phyloP scores from a whole-genome alignment of 2,113 vertebrate species.

The Panthera leo region DNA sequence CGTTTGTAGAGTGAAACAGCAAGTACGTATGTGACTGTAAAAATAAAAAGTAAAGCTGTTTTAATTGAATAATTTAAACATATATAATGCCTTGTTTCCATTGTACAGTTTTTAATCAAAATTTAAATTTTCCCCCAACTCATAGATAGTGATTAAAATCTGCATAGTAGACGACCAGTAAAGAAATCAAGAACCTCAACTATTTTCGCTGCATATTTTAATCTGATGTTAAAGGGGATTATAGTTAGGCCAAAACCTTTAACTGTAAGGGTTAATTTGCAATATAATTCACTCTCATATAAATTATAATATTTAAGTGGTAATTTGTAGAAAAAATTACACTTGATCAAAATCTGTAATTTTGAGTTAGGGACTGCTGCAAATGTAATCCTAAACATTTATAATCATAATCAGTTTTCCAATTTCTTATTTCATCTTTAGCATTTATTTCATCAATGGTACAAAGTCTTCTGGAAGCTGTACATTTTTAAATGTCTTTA shows the following conservation, averaged over 20 bases:
- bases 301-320: background rate
- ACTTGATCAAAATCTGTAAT: constrained; percentile 7
- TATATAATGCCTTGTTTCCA: background rate
- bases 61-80: background rate
- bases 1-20: background rate
- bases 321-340: background rate
- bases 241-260: background rate
- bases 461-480: background rate
- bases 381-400: background rate
- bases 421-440: background rate
- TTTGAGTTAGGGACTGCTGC: background rate
- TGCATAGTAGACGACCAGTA: background rate
- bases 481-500: background rate
- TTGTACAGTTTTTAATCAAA: background rate
- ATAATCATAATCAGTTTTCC: background rate
- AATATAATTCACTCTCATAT: constrained; percentile 41
- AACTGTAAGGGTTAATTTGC: background rate
- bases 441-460: background rate
- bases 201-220: constrained; percentile 52
- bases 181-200: constrained; percentile 47
- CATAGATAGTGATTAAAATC: constrained; percentile 5
- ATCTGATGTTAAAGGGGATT: constrained; percentile 44
- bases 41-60: background rate
- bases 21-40: background rate
- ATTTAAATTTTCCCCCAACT: constrained; percentile 1